These are phyloP conservation scores for Acyrthosiphon pisum DNA, from an alignment of 1,140 invertebrate genomes.

Conservation along the genomic window DNA sequence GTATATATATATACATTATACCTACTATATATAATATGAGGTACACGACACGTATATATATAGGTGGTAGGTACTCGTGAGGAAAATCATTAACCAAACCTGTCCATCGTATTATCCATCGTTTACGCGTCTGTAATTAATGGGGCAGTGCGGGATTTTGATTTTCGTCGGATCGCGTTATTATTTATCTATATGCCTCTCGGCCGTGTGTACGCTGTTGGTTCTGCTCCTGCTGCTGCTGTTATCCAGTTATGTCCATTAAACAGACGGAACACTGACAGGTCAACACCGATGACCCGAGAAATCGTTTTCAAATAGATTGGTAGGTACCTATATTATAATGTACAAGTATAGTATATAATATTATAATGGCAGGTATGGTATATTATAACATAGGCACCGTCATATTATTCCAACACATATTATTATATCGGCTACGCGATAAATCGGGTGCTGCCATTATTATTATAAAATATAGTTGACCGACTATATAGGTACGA, in stretches of 20 bases:
- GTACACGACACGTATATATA: background rate
- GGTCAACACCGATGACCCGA: conserved; percentile 24
- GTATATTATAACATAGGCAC: background rate
- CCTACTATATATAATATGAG: background rate
- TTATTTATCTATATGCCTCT: background rate
- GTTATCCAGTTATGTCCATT: conserved; percentile 21
- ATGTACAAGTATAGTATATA: background rate
- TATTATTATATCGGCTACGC: background rate
- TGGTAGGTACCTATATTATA: background rate
- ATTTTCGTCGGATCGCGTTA: conserved; percentile 37
- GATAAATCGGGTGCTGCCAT: background rate
- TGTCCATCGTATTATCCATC: conserved; percentile 5
- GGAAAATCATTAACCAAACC: conserved; percentile 49
- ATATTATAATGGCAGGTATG: background rate
- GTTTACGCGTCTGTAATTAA: conserved; percentile 44
- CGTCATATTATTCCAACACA: background rate
- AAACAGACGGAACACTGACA: conserved; percentile 19
- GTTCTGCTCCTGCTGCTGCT: background rate
- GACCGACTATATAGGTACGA: background rate
- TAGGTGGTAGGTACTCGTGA: background rate
- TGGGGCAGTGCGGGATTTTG: conserved; percentile 23
- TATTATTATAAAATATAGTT: background rate
- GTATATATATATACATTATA: background rate
- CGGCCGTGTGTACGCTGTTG: background rate
- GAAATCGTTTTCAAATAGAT: conserved; percentile 29